phyloP scores from a whole-genome alignment of 2,888 invertebrate species.

The Drosophila mimica region DNA sequence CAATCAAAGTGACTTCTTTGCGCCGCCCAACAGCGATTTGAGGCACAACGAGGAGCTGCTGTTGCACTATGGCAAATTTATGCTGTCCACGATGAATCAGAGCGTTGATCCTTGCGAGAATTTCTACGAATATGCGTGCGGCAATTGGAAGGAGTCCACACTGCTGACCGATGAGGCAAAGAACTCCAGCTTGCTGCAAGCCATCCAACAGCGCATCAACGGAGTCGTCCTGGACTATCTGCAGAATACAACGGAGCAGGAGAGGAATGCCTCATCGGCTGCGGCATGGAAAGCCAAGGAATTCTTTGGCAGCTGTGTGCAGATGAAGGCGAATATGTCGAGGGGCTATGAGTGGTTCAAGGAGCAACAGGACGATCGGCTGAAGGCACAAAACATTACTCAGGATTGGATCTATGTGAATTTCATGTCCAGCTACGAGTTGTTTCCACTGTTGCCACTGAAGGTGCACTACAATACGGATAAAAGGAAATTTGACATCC shows the following conservation, averaged over 20 bases:
- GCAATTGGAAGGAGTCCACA: slow-evolving; percentile 74
- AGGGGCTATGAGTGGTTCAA: slow-evolving; percentile 58
- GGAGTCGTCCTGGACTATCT: slow-evolving; percentile 66
- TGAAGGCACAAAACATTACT: slow-evolving; percentile 39
- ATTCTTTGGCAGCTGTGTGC: slow-evolving; percentile 73
- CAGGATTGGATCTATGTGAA: slow-evolving; percentile 78
- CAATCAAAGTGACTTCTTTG: slow-evolving; percentile 58
- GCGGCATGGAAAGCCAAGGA: slow-evolving; percentile 77
- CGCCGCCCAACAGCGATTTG: slow-evolving; percentile 49
- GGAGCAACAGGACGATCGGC: slow-evolving; percentile 54
- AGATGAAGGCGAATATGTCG: slow-evolving; percentile 65
- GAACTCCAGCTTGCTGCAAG: slow-evolving; percentile 73
- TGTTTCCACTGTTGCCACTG: slow-evolving; percentile 73
- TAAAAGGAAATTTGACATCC: slow-evolving; percentile 65
- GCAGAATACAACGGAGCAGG: slow-evolving; percentile 63
- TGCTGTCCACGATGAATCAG: slow-evolving; percentile 78
- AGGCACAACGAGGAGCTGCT: slow-evolving; percentile 76
- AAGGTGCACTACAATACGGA: slow-evolving; percentile 72
- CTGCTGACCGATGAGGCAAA: slow-evolving; percentile 60
- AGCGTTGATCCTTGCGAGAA: slow-evolving; percentile 82
- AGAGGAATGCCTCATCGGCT: slow-evolving; percentile 36
- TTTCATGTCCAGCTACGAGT: slow-evolving; percentile 76
- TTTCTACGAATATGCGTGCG: slow-evolving; percentile 82
- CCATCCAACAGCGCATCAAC: slow-evolving; percentile 75
- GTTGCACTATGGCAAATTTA: slow-evolving; percentile 71